Base-by-base conservation (phyloP, 2,797 vertebrate species). In the Synaphobranchus kaupii region DNA sequence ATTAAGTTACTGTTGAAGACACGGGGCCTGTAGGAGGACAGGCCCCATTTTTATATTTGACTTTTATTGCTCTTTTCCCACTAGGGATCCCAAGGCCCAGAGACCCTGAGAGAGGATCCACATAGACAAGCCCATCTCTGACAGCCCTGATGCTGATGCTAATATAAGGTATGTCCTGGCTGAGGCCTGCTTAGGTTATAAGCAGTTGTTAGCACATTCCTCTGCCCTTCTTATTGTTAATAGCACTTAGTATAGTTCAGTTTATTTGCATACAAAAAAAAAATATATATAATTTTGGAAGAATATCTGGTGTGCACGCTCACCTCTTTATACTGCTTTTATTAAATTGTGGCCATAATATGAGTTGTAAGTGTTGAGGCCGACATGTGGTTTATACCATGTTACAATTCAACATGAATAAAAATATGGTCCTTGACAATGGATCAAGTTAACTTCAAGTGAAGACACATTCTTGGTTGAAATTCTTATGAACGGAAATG, bases 401-500 rank as follows among this genome's bases (percentile, higher is more conserved):
- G 68, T 60, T 68, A 39, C 58, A 48, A 12, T 48, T 25, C 34
- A 86, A 86, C 68, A 78, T 39, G 81, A 63, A 76, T 80, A 31
- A 85, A 81, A 34, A 84, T 63, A n/a, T 85, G 84, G 56, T 86
- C 56, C 80, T 88, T 68, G 39, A 68, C 63, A 48, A 73, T 83
- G 84, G 48, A 34, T 52, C 25, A 47, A 83, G 73, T 86, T 83
- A 85, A 39, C 76, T 80, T 83, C n/a, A 34, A 76, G 76, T 50
- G 78, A 22, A 47, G 76, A 66, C n/a, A n/a, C 47, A 83, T 83
- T 66, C 52, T 56, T 15, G 71, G 52, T 76, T 10, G 31, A 15
- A 50, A 80, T 86, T 13, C 1, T 60, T 34, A 60, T 71, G 84
- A 85, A 34, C 34, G 34, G 76, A 85, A 82, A 52, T 80, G 31